phyloP scores from a whole-genome alignment of 1,140 invertebrate species.

The Drosophila yakuba region DNA sequence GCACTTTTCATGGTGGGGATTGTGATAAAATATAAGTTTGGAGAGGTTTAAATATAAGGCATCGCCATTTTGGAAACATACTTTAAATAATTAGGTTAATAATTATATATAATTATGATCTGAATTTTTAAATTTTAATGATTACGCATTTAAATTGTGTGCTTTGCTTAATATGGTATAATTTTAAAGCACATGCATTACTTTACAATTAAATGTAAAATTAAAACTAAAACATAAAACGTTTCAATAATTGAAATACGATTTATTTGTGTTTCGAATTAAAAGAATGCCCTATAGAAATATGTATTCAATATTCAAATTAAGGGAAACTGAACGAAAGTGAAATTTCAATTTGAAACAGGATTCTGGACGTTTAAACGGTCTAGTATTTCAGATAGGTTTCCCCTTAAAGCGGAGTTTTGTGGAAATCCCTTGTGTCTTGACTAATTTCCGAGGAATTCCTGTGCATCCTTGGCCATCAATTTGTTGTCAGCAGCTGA shows the following conservation, averaged over 20 bases:
- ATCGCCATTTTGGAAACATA: not conserved
- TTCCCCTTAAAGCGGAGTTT: not conserved
- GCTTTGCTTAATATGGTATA: too few species aligned
- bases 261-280: not conserved
- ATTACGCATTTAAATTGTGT: too few species aligned
- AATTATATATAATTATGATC: too few species aligned
- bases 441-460: conserved; percentile 23
- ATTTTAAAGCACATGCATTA: too few species aligned
- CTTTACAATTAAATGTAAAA: too few species aligned
- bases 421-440: not conserved
- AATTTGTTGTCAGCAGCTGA: conserved; percentile 15
- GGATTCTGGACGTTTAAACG: too few species aligned
- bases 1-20: not conserved
- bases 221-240: too few species aligned
- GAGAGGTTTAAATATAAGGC: not conserved
- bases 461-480: conserved; percentile 40
- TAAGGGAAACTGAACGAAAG: too few species aligned
- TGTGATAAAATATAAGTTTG: not conserved
- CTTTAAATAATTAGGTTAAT: too few species aligned
- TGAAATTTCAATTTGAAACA: not conserved
- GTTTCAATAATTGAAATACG: too few species aligned
- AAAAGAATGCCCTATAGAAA: too few species aligned
- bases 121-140: too few species aligned
- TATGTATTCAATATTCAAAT: not conserved
- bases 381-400: not conserved